A percentile compares a stretch with the other conserved stretches of the same genome.
These are phyloP conservation scores for Mormyrus hasselquistii DNA, from an alignment of 2,797 vertebrate genomes.

Conservation along the genomic window DNA sequence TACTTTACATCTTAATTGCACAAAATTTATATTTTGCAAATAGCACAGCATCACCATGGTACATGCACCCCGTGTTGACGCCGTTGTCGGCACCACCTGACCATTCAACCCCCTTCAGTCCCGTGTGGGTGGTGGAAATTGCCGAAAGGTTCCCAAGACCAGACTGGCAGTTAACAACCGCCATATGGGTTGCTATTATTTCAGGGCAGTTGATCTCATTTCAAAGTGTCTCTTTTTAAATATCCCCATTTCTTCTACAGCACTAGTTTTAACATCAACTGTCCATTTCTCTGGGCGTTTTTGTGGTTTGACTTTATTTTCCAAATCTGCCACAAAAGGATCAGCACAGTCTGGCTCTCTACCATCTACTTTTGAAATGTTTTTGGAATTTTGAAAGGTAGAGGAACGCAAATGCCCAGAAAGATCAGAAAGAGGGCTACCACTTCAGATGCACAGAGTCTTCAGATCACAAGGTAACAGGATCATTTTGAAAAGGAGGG, in stretches of 20 bases:
- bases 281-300: not conserved
- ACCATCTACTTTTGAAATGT: not conserved
- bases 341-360: not conserved
- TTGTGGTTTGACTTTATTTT: not conserved
- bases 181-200: constrained; percentile 19
- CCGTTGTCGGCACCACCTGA: not conserved
- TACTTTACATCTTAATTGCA: not conserved
- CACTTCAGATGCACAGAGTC: not conserved
- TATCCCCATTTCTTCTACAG: not conserved
- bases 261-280: not conserved
- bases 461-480: not conserved
- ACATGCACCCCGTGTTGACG: not conserved
- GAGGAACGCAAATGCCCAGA: not conserved
- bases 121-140: not conserved
- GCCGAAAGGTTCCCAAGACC: constrained; percentile 14
- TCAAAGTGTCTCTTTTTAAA: constrained; percentile 5
- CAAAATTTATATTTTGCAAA: not conserved
- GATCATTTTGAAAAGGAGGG: not conserved
- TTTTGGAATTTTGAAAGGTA: not conserved
- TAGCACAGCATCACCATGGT: not conserved
- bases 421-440: too few relatives aligned
- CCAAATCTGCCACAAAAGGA: not conserved
- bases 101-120: constrained; percentile 1
- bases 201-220: constrained; percentile 13
- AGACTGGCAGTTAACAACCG: constrained; percentile 4